A percentile compares a stretch with the other conserved stretches of the same genome.
These are phyloP conservation scores for Caenorhabditis sp. DNA, from an alignment of 2,888 invertebrate genomes.

Conservation along the genomic window DNA sequence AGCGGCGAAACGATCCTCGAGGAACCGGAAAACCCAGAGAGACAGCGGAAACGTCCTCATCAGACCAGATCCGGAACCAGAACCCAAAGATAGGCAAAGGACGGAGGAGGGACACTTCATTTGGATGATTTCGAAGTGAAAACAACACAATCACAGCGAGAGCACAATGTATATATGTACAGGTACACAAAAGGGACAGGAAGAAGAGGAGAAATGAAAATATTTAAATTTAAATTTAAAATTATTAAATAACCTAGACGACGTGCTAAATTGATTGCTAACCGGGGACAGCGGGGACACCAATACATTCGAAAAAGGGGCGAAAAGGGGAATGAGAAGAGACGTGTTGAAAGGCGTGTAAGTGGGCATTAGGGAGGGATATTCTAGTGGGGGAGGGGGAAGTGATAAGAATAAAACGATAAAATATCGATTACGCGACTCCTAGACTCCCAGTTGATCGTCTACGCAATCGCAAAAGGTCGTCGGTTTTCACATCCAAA, in stretches of 20 bases:
- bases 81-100: too few relatives aligned
- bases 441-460: constrained; percentile 78
- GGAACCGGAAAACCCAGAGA: constrained; percentile 38
- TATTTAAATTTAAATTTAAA: neutral
- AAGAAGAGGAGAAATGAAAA: constrained; percentile 1
- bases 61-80: too few relatives aligned
- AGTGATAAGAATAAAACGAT: neutral
- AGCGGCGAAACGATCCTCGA: too few relatives aligned
- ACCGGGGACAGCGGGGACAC: constrained; percentile 32
- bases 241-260: constrained; percentile 51
- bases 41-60: neutral
- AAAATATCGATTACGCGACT: constrained; percentile 72
- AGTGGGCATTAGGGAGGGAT: constrained; percentile 18
- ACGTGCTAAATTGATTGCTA: constrained; percentile 33
- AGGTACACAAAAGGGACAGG: constrained; percentile 8
- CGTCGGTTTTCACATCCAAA: constrained; percentile 64
- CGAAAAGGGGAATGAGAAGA: constrained; percentile 25
- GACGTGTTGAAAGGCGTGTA: constrained; percentile 34
- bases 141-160: constrained; percentile 23
- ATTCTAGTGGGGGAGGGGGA: constrained; percentile 17
- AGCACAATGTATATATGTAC: constrained; percentile 42
- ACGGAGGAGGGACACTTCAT: constrained; percentile 27
- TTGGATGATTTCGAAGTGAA: constrained; percentile 21
- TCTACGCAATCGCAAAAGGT: constrained; percentile 74
- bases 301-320: constrained; percentile 25